Evolutionary conservation across 2,113 vertebrate species (phyloP).

Genomic region (Prionailurus viverrinus): DNA sequence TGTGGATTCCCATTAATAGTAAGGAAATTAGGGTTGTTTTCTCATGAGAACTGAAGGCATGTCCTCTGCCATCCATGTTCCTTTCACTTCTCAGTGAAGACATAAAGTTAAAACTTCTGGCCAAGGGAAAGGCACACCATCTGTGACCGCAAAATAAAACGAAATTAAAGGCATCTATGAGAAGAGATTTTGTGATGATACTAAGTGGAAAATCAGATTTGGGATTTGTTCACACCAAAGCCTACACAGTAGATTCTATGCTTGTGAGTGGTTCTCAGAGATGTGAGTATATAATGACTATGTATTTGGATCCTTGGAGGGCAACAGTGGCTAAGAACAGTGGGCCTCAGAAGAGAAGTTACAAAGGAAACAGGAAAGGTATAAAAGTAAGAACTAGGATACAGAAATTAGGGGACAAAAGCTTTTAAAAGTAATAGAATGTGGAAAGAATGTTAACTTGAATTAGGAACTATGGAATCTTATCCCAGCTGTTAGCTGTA

Average conservation of each 20-base stretch:
- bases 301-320: neutral
- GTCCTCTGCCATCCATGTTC: neutral
- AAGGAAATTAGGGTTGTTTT: neutral
- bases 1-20: neutral
- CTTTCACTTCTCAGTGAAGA: neutral
- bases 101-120: neutral
- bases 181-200: slow-evolving; percentile 17
- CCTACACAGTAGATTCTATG: neutral
- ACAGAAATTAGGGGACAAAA: neutral
- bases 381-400: neutral
- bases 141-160: slow-evolving; percentile 10
- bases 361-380: neutral
- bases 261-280: neutral
- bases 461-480: neutral
- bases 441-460: neutral
- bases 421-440: neutral
- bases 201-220: neutral
- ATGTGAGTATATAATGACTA: neutral
- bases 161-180: neutral
- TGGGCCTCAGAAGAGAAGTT: neutral
- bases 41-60: neutral
- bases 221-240: neutral
- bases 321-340: neutral
- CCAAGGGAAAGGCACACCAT: neutral
- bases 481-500: neutral